Base-by-base conservation (phyloP, 2,113 vertebrate species). In the Circaetus gallicus region DNA sequence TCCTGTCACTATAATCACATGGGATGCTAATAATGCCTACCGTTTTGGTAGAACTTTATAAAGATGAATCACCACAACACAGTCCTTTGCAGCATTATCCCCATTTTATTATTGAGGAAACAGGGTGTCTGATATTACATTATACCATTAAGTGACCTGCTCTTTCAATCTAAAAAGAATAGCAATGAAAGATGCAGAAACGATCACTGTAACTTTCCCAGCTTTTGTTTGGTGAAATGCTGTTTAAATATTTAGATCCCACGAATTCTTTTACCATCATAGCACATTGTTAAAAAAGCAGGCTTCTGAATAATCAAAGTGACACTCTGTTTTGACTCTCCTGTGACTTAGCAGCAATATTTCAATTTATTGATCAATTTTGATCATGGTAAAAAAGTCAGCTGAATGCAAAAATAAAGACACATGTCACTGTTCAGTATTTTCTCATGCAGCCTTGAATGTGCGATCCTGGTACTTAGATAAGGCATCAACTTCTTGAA, bases 1-100 rank as follows among this genome's bases (percentile, higher is more conserved):
- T 89, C 70, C 82, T 90, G 74, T 90, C 93, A 94, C 66, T 91
- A 34, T 87, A 95, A 94, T 91, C 94, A 95, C 84, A 91, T 40
- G 77, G 83, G 93, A 91, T 82, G 49, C 56, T 91, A 94, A 90
- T 82, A 93, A 73, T 20, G 7, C 29, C 91, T 82, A 95, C 73
- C 26, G 42, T 84, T 95, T 89, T 91, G 65, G 81, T 18, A 86
- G 38, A 66, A 66, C 42, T 94, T 93, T 53, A 93, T 80, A 63
- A 90, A 91, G 79, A 95, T 86, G 55, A 91, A 96, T 90, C 71
- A 82, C 73, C 65, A 59, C 78, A 90, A 43, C 69, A 79, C 22
- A 73, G n/a, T 42, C n/a, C 50, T 90, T 71, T 70, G 42, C 74
- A 78, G n/a, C 71, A 94, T 77, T 80, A 93, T 55, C 58, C 15